Base-by-base conservation (phyloP, 1,140 invertebrate genomes). In the Drosophila erecta region DNA sequence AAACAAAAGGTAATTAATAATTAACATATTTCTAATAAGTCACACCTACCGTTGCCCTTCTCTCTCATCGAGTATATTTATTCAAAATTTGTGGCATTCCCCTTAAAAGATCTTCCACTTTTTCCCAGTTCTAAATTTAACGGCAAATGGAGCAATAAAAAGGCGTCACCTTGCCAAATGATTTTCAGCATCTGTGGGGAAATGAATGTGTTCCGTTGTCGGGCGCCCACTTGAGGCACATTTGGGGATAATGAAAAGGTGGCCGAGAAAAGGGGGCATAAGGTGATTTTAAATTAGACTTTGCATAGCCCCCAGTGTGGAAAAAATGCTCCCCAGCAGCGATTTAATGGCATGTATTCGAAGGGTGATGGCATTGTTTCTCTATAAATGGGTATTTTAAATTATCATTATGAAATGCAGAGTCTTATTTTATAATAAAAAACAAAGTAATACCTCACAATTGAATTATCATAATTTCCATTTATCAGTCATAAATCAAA, bases 11-110 rank as follows among this genome's bases (percentile, higher is more conserved):
- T 75, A 89, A 87, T 87, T 89, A 87, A 89, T 87, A 84, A 84
- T 84, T 79, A 87, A 83, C 84, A 87, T 89, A 89, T 87, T 87
- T 56, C 69, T 35, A 86, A 87, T 87, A 87, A 87, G 62, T 87
- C 79, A 87, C 47, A 53, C 24, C 24, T 24, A 4, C 4, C 24
- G 4, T 24, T 70, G 50, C 69, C 58, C 65, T 67, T 22, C 22
- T 62, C 50, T 47, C 20, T 60, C 27, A 55, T 40, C 74, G 57
- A 44, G 40, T 86, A 59, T 79, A 83, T 85, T 80, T 86, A 66
- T 87, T 86, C 60, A 58, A 67, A 81, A 78, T 78, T 74, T 64
- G 76, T 67, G 51, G 15, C 15, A 20, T 15, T 62, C 22, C 59
- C 59, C 33, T 20, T 8, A 24, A 37, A 46, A n/a, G 22, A 38